Conservation (phyloP, 2,888 invertebrate genomes). For the Sarcophaga variegata region DNA sequence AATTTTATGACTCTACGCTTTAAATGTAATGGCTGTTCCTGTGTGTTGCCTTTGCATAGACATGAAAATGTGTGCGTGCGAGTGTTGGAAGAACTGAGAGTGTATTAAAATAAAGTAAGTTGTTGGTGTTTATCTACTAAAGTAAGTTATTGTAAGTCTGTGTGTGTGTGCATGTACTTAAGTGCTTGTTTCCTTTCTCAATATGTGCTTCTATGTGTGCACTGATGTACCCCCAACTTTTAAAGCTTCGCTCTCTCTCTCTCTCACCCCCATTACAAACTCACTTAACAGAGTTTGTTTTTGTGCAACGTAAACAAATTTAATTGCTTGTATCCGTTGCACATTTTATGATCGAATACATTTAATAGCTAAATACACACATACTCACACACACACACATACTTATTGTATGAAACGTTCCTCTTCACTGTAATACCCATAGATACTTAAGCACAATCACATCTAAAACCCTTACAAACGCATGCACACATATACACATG, state of each 20-base stretch:
- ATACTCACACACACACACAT: background rate
- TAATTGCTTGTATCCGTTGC: constrained; percentile 72
- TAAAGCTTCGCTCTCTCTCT: background rate
- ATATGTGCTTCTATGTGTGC: constrained; percentile 7
- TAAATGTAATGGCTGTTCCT: constrained; percentile 34
- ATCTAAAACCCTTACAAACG: constrained; percentile 27
- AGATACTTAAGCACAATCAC: constrained; percentile 52
- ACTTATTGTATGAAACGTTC: background rate
- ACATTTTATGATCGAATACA: constrained; percentile 72
- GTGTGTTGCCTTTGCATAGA: constrained; percentile 5
- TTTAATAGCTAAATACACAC: constrained; percentile 67
- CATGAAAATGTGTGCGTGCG: background rate
- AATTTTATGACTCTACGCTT: constrained; percentile 48
- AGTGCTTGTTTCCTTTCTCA: constrained; percentile 65
- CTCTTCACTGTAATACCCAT: constrained; percentile 26
- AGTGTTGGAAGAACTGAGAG: background rate
- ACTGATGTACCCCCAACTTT: background rate
- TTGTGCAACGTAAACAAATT: constrained; percentile 71
- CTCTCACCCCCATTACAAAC: background rate
- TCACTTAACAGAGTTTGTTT: constrained; percentile 42
- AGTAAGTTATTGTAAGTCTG: constrained; percentile 6
- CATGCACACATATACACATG: background rate
- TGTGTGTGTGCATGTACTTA: constrained; percentile 35
- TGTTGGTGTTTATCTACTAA: constrained; percentile 41
- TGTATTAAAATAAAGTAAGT: constrained; percentile 18